Evolutionary conservation across 2,113 vertebrate species (phyloP).

Genomic region (Stigmatopora argus): DNA sequence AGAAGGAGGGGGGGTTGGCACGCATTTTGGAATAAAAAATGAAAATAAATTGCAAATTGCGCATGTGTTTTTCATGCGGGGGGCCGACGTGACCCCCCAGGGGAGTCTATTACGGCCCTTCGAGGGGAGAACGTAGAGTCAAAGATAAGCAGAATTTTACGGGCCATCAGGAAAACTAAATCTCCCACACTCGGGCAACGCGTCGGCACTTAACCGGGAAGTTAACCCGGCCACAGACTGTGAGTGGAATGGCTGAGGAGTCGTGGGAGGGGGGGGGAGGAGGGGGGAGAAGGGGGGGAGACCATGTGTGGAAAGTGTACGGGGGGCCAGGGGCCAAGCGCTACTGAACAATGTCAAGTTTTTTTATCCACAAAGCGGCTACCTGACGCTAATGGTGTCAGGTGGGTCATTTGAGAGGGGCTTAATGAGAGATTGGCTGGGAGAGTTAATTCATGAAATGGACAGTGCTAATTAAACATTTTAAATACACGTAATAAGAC

Average conservation of each 20-base stretch:
- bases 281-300: constrained; percentile 3
- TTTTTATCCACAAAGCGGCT: not conserved
- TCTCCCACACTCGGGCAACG: constrained; percentile 52
- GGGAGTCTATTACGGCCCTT: constrained; percentile 89
- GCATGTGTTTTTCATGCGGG: constrained; percentile 73
- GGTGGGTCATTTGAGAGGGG: constrained; percentile 4
- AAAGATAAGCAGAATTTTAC: constrained; percentile 99
- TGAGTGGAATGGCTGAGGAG: constrained; percentile 46
- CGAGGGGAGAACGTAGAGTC: constrained; percentile 77
- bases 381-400: constrained; percentile 9
- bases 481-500: not conserved
- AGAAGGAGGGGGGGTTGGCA: constrained; percentile 64
- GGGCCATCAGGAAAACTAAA: constrained; percentile 92
- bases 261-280: constrained; percentile 9
- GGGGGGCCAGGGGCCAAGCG: constrained; percentile 21
- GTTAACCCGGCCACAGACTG: constrained; percentile 61
- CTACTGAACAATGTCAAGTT: constrained; percentile 8
- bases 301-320: constrained; percentile 12
- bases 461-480: not conserved
- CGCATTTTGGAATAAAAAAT: constrained; percentile 63
- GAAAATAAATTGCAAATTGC: constrained; percentile 65
- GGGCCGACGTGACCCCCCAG: constrained; percentile 81
- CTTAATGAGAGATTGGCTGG: not conserved
- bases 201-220: constrained; percentile 69
- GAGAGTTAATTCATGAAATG: constrained; percentile 1